Evolutionary conservation across 2,888 invertebrate species (phyloP).

Genomic region (Stenolophus ochropezus): DNA sequence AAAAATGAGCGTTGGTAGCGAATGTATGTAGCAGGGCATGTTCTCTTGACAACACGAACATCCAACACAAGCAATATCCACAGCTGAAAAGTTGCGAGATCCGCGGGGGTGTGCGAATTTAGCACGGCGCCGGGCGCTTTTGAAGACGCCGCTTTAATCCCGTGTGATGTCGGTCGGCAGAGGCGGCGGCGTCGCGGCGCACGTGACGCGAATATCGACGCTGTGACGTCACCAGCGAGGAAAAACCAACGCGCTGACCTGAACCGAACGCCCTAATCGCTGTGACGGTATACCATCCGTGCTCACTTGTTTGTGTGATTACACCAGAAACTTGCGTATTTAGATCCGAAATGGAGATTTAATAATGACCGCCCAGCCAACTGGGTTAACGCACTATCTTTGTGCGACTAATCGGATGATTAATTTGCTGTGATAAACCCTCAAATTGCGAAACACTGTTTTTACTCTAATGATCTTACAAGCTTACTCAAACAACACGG

Average conservation of each 20-base stretch:
- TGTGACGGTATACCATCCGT: constrained; percentile 36
- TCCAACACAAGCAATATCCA: background rate
- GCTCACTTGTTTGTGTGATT: constrained; percentile 41
- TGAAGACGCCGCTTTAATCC: constrained; percentile 66
- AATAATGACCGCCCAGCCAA: background rate
- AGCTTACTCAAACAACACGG: too few relatives aligned
- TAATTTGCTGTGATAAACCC: background rate
- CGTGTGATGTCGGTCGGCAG: constrained; percentile 52
- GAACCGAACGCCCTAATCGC: constrained; percentile 46
- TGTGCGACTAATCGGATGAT: background rate
- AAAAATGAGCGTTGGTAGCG: too few relatives aligned
- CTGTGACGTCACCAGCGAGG: constrained; percentile 48
- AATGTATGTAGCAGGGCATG: too few relatives aligned
- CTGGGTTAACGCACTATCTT: background rate
- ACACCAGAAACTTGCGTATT: background rate
- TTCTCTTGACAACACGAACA: background rate
- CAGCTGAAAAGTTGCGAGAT: constrained; percentile 16
- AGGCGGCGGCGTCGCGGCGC: background rate
- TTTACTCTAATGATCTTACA: background rate
- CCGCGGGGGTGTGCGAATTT: constrained; percentile 60
- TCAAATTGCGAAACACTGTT: background rate
- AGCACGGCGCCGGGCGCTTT: constrained; percentile 64
- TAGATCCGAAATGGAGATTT: constrained; percentile 30
- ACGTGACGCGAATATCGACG: constrained; percentile 56
- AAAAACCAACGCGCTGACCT: constrained; percentile 52